Percentiles rank a stretch among this genome's conserved stretches.
These are phyloP conservation scores for Phymatocera aterrima DNA, from an alignment of 2,888 invertebrate species.

Conservation along the genomic window DNA sequence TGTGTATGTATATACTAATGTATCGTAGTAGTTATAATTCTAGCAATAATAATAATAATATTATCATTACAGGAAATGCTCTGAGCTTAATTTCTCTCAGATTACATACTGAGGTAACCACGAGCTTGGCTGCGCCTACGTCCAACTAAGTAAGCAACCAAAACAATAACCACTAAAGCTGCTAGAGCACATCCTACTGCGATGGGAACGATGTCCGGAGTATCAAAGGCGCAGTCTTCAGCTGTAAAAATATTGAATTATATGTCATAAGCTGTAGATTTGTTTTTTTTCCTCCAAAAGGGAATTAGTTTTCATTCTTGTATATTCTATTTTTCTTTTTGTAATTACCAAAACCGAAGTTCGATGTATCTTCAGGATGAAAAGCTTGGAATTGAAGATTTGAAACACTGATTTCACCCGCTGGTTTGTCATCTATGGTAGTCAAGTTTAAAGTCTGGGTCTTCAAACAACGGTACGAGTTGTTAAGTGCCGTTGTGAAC, in stretches of 20 bases:
- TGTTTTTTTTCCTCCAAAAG: neutral
- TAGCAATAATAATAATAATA: conserved; percentile 3
- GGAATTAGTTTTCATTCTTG: neutral
- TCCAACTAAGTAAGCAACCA: conserved; percentile 94
- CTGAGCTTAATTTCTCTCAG: conserved; percentile 38
- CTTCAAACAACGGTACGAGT: conserved; percentile 85
- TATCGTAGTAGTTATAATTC: neutral
- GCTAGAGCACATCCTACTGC: conserved; percentile 96
- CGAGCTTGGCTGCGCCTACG: conserved; percentile 89
- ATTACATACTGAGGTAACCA: conserved; percentile 92
- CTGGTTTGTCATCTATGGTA: conserved; percentile 62
- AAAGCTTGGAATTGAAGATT: conserved; percentile 87
- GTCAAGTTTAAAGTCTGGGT: conserved; percentile 78
- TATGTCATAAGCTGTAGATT: neutral
- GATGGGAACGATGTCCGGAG: conserved; percentile 96
- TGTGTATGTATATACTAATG: neutral
- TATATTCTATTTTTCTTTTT: too few species aligned
- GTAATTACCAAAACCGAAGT: conserved; percentile 81
- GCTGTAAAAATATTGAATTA: conserved; percentile 75
- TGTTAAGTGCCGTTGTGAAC: conserved; percentile 79
- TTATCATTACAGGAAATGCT: neutral
- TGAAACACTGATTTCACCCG: conserved; percentile 78
- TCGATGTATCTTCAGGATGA: conserved; percentile 75
- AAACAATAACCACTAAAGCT: conserved; percentile 91
- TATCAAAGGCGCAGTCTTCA: conserved; percentile 84